Base-by-base conservation (phyloP, 2,888 invertebrate genomes). In the Tachina lurida region DNA sequence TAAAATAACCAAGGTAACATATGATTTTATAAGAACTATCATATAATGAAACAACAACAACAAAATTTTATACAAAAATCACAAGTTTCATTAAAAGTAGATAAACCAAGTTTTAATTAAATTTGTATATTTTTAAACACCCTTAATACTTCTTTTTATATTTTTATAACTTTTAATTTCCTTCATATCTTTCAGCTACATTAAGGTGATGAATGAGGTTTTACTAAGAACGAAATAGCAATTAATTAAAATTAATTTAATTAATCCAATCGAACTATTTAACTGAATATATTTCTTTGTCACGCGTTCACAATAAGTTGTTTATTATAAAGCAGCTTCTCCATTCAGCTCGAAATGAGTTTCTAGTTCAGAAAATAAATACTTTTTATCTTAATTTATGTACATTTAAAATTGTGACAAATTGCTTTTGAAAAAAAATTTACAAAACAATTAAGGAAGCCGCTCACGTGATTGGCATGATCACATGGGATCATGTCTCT, bases 361-460 rank as follows among this genome's bases (percentile, higher is more conserved):
- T 77, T 73, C 60, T 71, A 84, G 65, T 71, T 74, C 22, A 75
- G n/a, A 74, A 47, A 79, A 13, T 41, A 15, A 71, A 13, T 13
- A 12, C 47, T 49, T 12, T 56, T 75, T 56, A 78, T 78, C 78
- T 74, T 78, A 85, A 86, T 82, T 83, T 79, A 83, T 86, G 75
- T 75, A 79, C 71, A 79, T 83, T 82, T 86, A 15, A 82, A 77
- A 73, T 82, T 75, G 79, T 62, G 77, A 81, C 67, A 84, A 81
- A 77, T 43, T 68, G 56, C 1, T 62, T 80, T 47, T 81, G 68
- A 56, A 56, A 56, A 68, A 63, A 56, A 9, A 22, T 9, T 22
- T 43, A 17, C 31, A 62, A 17, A 52, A 12, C 15, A 60, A 60
- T 60, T n/a, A 60, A 62, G n/a, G 17, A 31, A 31, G 31, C 31